These are phyloP conservation scores for Hydrophis major DNA, from an alignment of 2,797 vertebrate species.

Conservation along the genomic window DNA sequence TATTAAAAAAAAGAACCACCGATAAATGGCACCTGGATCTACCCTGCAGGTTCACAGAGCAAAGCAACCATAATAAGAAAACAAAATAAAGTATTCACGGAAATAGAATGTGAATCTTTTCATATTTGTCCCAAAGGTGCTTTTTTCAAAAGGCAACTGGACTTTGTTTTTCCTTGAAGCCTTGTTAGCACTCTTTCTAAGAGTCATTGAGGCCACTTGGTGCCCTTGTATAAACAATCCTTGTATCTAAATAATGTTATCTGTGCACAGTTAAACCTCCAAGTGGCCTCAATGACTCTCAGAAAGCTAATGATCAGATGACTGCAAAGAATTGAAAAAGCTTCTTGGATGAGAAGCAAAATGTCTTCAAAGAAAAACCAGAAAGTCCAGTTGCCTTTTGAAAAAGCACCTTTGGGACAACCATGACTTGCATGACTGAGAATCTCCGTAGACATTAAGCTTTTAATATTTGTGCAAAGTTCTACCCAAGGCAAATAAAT, in stretches of 20 bases:
- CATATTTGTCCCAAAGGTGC: background rate
- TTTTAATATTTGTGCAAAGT: background rate
- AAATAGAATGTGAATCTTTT: background rate
- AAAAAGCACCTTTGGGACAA: background rate
- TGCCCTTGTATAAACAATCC: background rate
- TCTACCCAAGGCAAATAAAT: background rate
- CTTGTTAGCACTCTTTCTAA: background rate
- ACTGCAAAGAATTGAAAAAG: background rate
- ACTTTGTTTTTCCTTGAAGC: background rate
- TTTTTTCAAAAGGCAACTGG: background rate
- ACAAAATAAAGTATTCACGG: background rate
- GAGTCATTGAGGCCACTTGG: background rate
- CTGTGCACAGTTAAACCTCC: background rate
- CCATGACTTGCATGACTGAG: background rate
- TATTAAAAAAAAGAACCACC: background rate
- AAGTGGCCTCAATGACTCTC: background rate
- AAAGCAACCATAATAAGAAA: background rate
- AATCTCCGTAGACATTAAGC: background rate
- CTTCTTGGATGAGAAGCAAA: background rate
- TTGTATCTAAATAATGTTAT: background rate
- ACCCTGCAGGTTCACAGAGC: background rate
- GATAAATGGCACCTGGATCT: background rate
- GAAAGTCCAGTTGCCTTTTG: background rate
- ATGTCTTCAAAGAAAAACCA: background rate
- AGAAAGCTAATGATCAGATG: background rate